Evolutionary conservation across 2,113 vertebrate genomes (phyloP).

Genomic region (Tragelaphus imberbis): DNA sequence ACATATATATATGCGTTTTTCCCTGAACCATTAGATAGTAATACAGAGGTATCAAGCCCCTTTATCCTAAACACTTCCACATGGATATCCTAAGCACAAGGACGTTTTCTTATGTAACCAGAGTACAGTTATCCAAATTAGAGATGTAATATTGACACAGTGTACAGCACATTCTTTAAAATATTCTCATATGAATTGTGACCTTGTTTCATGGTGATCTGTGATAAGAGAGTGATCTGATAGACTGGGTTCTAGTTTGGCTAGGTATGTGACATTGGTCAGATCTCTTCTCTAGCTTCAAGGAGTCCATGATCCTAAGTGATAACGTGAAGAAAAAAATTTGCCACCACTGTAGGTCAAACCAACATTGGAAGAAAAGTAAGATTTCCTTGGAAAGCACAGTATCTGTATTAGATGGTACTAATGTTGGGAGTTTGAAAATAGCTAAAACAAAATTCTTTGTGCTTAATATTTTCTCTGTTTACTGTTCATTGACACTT

Average conservation of each 20-base stretch:
- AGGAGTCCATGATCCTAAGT: not conserved
- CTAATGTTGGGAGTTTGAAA: slow-evolving; percentile 19
- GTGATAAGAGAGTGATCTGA: not conserved
- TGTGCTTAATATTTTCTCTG: not conserved
- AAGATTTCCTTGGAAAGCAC: not conserved
- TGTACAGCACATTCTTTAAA: not conserved
- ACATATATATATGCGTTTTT: not conserved
- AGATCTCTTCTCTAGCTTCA: not conserved
- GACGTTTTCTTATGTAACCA: not conserved
- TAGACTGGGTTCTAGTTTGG: not conserved
- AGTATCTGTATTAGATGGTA: not conserved
- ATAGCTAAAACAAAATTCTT: not conserved
- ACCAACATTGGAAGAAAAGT: slow-evolving; percentile 19
- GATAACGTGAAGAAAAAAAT: not conserved
- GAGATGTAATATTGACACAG: not conserved
- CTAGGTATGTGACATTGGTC: not conserved
- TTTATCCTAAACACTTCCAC: not conserved
- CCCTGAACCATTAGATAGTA: not conserved
- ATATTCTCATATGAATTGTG: not conserved
- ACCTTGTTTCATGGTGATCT: not conserved
- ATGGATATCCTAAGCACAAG: slow-evolving; percentile 1
- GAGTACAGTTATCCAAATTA: not conserved
- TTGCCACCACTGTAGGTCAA: not conserved
- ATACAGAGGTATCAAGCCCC: not conserved
- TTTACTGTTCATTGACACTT: not conserved